Evolutionary conservation across 2,888 invertebrate species (phyloP), one percentile per base, ranked within the genome.

Genomic region (Lypha dubia): DNA sequence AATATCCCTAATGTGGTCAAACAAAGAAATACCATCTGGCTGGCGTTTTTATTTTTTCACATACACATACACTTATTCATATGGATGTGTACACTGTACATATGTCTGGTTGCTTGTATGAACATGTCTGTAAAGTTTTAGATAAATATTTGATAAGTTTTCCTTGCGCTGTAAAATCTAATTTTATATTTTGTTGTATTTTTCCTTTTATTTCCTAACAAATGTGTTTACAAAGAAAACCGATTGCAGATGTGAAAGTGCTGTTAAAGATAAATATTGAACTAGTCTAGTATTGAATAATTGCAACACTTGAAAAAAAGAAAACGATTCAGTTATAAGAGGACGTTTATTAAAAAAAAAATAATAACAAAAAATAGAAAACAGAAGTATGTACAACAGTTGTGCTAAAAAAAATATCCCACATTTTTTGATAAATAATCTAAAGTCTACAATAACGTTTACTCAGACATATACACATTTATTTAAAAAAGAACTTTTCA

Each of bases 131-230:
- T 20, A 35, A 73, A 68, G 28, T 65, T 65, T 83, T 65, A 77
- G 73, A 73, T 80, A 73, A 84, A 80, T 77, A 84, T 80, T 76
- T 76, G 71, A 80, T 76, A 76, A 73, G 63, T 60, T 80, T 44
- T 71, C 68, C 38, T 63, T 65, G 17, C 58, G 65, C 24, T 63
- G 13, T 32, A 63, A n/a, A 28, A 51, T 20, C 38, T 20, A 70
- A 76, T 24, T 71, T 44, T 68, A 41, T 46, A n/a, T 70, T 76
- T 17, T 38, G 17, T 58, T 49, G 9, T 1, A 28, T 38, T 35
- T 63, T 51, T 22, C 17, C 20, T 35, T 63, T 51, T 15, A 53
- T 56, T 67, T 58, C 8, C 38, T 41, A 44, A 9, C 35, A 38
- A 62, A 24, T 24, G 17, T 9, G 7, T 46, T 20, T 35, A 9